Conservation (phyloP, 2,113 vertebrate species). For the Anguilla rostrata region DNA sequence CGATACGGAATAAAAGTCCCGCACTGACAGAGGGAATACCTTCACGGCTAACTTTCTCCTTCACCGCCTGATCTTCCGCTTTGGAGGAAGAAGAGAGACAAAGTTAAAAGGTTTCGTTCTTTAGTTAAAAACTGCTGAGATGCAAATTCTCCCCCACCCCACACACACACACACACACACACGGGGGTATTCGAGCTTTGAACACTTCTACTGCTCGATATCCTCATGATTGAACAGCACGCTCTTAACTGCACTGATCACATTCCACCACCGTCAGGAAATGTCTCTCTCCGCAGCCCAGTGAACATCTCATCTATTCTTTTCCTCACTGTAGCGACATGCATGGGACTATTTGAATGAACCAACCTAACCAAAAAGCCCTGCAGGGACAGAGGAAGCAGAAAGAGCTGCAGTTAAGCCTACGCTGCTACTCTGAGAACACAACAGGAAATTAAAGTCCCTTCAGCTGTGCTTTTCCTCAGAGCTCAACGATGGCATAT, state of each 20-base stretch:
- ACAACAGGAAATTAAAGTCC: neutral
- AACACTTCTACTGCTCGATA: too few species aligned
- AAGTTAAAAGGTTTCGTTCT: neutral
- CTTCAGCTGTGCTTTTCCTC: neutral
- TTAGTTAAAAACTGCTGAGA: neutral
- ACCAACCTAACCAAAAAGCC: neutral
- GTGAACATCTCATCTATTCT: neutral
- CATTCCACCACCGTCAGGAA: neutral
- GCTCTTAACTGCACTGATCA: neutral
- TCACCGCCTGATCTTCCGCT: neutral
- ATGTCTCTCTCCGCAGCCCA: neutral
- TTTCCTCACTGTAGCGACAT: neutral
- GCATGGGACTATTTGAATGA: neutral
- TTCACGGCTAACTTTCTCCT: neutral
- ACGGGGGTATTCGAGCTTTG: neutral
- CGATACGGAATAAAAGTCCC: neutral
- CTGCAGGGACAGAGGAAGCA: neutral
- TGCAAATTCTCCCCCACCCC: neutral
- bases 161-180: neutral
- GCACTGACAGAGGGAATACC: neutral
- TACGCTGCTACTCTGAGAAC: neutral
- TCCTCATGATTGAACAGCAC: too few species aligned
- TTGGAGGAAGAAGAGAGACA: neutral
- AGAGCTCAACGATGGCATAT: neutral
- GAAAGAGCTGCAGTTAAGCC: neutral